Evolutionary conservation across 1,140 invertebrate genomes (phyloP).

Genomic region (Macrobrachium rosenbergii): DNA sequence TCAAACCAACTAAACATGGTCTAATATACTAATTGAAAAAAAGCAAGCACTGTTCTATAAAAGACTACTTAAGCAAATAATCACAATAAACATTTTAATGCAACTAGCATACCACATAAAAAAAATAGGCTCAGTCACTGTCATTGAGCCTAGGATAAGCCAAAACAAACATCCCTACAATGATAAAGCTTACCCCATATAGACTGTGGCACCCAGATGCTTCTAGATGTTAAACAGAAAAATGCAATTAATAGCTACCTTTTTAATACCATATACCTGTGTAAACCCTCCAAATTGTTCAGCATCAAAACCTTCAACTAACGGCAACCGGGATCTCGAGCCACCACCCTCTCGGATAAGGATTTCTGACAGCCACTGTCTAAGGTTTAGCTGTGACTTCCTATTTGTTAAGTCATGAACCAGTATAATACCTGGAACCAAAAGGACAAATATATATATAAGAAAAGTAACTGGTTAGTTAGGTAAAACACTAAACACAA

Average conservation of each 20-base stretch:
- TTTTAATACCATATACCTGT: constrained; percentile 60
- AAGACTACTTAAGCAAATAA: too few species aligned
- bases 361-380: constrained; percentile 94
- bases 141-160: not conserved
- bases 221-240: constrained; percentile 30
- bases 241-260: constrained; percentile 42
- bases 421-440: constrained; percentile 81
- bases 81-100: too few species aligned
- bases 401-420: constrained; percentile 97
- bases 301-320: constrained; percentile 55
- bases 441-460: not conserved
- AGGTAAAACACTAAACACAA: not conserved
- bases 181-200: constrained; percentile 39
- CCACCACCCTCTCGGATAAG: constrained; percentile 59
- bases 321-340: not conserved
- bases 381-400: constrained; percentile 94
- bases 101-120: not conserved
- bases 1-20: too few species aligned
- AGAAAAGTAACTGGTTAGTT: not conserved
- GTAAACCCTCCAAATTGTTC: constrained; percentile 56
- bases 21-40: too few species aligned
- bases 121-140: not conserved
- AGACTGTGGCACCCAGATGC: constrained; percentile 27
- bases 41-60: too few species aligned
- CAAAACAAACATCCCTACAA: not conserved